Evolutionary conservation across 1,140 invertebrate genomes (phyloP).

Genomic region (Drosophila tristis): DNA sequence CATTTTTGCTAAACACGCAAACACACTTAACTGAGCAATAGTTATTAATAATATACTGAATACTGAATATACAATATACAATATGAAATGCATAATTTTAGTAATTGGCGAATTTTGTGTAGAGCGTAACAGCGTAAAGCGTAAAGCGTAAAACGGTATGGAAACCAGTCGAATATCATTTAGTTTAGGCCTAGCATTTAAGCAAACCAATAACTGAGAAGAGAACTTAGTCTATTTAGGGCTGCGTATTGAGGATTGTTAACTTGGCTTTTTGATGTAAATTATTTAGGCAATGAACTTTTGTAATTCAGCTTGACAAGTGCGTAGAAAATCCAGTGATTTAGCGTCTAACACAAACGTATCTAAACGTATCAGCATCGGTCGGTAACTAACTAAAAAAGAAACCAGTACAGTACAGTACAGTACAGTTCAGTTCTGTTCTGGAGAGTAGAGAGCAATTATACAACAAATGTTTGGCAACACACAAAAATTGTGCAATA

Average conservation of each 20-base stretch:
- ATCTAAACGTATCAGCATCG: slow-evolving; percentile 62
- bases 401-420: slow-evolving; percentile 14
- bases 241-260: slow-evolving; percentile 60
- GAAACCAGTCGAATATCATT: slow-evolving; percentile 75
- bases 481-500: slow-evolving; percentile 60
- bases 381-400: slow-evolving; percentile 26
- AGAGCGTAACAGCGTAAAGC: slow-evolving; percentile 36
- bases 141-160: slow-evolving; percentile 54
- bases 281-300: slow-evolving; percentile 60
- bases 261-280: slow-evolving; percentile 71
- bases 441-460: slow-evolving; percentile 35
- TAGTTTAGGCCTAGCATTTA: slow-evolving; percentile 72
- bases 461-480: slow-evolving; percentile 48
- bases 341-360: slow-evolving; percentile 58
- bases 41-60: slow-evolving; percentile 62
- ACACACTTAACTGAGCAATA: slow-evolving; percentile 79
- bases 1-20: slow-evolving; percentile 69
- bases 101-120: slow-evolving; percentile 82
- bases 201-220: slow-evolving; percentile 65
- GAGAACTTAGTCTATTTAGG: slow-evolving; percentile 61
- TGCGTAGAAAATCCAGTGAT: slow-evolving; percentile 68
- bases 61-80: slow-evolving; percentile 52
- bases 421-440: too few relatives aligned
- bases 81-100: slow-evolving; percentile 70
- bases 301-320: slow-evolving; percentile 60